Evolutionary conservation across 2,888 invertebrate species (phyloP).

Genomic region (Ophion slaviceki): DNA sequence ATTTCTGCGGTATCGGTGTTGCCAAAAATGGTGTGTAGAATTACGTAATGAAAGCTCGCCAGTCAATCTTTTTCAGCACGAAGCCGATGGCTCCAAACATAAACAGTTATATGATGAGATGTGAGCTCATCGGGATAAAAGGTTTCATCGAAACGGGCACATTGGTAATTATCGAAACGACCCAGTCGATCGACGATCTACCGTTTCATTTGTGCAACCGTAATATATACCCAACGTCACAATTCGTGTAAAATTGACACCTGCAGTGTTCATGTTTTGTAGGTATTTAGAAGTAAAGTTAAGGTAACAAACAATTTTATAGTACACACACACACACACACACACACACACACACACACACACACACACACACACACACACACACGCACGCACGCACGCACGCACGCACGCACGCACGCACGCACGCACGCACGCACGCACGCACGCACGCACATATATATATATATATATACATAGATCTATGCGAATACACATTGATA

Average conservation of each 20-base stretch:
- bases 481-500: too few relatives aligned
- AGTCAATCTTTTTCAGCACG: neutral
- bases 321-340: too few relatives aligned
- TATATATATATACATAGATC: too few relatives aligned
- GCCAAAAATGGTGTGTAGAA: neutral
- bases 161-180: constrained; percentile 17
- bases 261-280: neutral
- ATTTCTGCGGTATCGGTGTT: too few relatives aligned
- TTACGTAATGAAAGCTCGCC: neutral
- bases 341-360: too few relatives aligned
- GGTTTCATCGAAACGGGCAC: constrained; percentile 7
- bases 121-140: constrained; percentile 21
- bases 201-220: neutral
- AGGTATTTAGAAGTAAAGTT: too few relatives aligned
- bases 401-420: too few relatives aligned
- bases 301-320: too few relatives aligned
- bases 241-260: neutral
- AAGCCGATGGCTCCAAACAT: neutral
- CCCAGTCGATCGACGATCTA: neutral
- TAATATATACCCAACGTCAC: neutral
- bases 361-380: too few relatives aligned
- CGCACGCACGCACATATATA: too few relatives aligned
- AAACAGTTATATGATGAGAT: constrained; percentile 13
- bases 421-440: too few relatives aligned
- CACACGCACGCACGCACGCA: too few relatives aligned